These are phyloP conservation scores for Sebastes elongatus DNA, from an alignment of 2,797 vertebrate genomes.

Conservation along the genomic window DNA sequence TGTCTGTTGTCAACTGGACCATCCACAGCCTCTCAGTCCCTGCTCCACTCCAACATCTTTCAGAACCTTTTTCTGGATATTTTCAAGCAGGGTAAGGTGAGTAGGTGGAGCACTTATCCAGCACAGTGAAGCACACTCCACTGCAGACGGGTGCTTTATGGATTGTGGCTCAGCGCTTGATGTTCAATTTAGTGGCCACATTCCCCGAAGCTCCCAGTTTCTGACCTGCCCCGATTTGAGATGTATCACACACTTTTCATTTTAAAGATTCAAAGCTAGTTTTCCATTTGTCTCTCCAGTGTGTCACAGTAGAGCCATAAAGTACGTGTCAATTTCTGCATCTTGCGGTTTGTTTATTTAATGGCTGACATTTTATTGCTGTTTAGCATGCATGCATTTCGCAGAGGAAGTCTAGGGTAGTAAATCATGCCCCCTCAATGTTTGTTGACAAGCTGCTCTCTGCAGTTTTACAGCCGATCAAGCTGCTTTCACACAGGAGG, in stretches of 20 bases:
- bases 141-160: slow-evolving; percentile 31
- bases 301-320: neutral
- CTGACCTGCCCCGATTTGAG: neutral
- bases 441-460: slow-evolving; percentile 21
- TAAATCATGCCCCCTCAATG: neutral
- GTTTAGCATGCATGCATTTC: slow-evolving; percentile 8
- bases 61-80: slow-evolving; percentile 13
- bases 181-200: slow-evolving; percentile 34
- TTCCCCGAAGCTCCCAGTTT: slow-evolving; percentile 19
- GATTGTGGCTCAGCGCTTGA: slow-evolving; percentile 34
- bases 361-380: neutral
- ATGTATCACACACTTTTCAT: slow-evolving; percentile 3
- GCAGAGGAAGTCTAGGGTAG: neutral
- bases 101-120: slow-evolving; percentile 32
- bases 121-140: slow-evolving; percentile 33
- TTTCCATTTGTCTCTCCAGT: neutral
- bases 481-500: slow-evolving; percentile 19
- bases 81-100: slow-evolving; percentile 22
- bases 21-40: neutral
- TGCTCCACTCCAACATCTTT: slow-evolving; percentile 13
- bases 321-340: neutral
- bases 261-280: neutral
- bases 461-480: slow-evolving; percentile 27
- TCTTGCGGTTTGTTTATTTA: slow-evolving; percentile 5
- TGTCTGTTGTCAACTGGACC: neutral